Evolutionary conservation across 2,797 vertebrate genomes (phyloP), one percentile per base, ranked within the genome.

Genomic region (Trachops cirrhosus): DNA sequence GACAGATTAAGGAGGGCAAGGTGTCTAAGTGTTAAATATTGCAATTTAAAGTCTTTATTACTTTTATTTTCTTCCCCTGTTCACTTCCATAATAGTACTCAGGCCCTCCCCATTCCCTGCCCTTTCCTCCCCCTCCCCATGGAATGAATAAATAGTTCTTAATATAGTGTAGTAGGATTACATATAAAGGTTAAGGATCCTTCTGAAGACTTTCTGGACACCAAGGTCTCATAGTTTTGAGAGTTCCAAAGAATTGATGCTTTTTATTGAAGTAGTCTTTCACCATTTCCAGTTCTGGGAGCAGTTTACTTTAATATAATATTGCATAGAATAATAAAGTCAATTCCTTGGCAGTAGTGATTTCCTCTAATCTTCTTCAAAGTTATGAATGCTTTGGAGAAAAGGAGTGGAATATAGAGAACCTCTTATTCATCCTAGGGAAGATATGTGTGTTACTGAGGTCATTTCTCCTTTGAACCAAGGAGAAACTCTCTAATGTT

Each of bases 401-500:
- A 80, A 24, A 57, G 84, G 21, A 92, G 6, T 75, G 11, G 74
- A 95, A 64, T 94, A 75, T 41, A 46, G 48, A 90, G 39, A 52
- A 21, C 73, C 86, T 78, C 3, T 46, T 12, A 5, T 14, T 0
- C 68, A 9, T 85, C 21, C 79, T 57, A 50, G 57, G 71, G 77
- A 77, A 64, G 39, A 24, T 67, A 12, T n/a, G 41, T 24, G 44
- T 59, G 18, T 32, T 57, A n/a, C 48, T 89, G 70, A 83, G 32
- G n/a, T 34, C 21, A 50, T 83, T 92, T 93, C 68, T 77, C 54
- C 46, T 86, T 84, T 92, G 67, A 96, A 68, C 57, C 37, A 85
- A 82, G 84, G 80, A 80, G 34, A 78, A 86, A 48, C 26, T 86
- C 26, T 90, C 46, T 26, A 50, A 4, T 95, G 39, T 29, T 93